Base-by-base conservation (phyloP, 2,113 vertebrate species). In the Megaceryle torquata region DNA sequence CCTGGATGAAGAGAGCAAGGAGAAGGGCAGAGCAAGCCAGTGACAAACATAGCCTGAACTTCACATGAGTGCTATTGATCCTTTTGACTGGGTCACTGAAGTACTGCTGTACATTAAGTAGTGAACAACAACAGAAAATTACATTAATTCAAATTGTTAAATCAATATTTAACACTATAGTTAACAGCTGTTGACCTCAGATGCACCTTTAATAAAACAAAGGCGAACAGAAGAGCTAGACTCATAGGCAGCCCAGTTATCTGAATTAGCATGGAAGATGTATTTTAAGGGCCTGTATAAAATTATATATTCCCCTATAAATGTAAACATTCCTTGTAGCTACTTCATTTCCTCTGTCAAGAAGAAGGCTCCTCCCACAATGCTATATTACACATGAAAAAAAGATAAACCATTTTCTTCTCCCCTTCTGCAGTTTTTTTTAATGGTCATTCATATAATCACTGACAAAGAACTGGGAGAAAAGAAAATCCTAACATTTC, bases 131-230 rank as follows among this genome's bases (percentile, higher is more conserved):
- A 96, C 78, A 93, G 94, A 97, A 98, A 97, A 97, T 96, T 97
- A 91, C 86, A 96, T 98, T 96, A 95, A 97, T 97, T 97, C 92
- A 96, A 96, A 97, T 86, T 94, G 91, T 91, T 96, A 97, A 97
- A 98, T 98, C 97, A 97, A 98, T 98, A 97, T 97, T 97, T 97
- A 98, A 96, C 95, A 96, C 89, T 76, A 76, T 29, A 91, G 80
- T 96, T 97, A 97, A 88, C 91, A 82, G 95, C 92, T 93, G 95
- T 57, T 98, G 96, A 97, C 93, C 96, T 97, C 85, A 35, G 91
- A 94, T 4, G 29, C 43, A 93, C 82, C 76, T 95, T 97, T 96
- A 97, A 96, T 97, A 97, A 97, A 97, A 96, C 75, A 96, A 96
- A 85, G 93, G 91, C 97, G 93, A 97, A 79, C 63, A 63, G 89